Percentiles rank a stretch among this genome's conserved stretches.
Conservation (phyloP, 2,797 vertebrate genomes). For the Chloroceryle amazona region DNA sequence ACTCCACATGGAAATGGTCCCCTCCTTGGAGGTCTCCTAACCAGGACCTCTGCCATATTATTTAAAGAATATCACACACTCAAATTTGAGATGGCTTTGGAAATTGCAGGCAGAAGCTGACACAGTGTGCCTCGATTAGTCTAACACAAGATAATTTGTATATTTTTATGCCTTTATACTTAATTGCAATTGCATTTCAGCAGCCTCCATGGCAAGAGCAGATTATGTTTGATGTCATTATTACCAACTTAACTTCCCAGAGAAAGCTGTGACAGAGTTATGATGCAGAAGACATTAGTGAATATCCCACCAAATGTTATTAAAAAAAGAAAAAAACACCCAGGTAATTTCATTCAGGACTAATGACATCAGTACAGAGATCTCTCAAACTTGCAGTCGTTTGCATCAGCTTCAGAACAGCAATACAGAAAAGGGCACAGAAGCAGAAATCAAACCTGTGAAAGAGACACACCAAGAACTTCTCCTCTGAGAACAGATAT, state of each 20-base stretch:
- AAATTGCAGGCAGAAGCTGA: constrained; percentile 2
- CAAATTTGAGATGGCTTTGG: neutral
- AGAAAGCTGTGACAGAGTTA: neutral
- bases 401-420: neutral
- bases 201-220: neutral
- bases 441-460: neutral
- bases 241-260: neutral
- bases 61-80: neutral
- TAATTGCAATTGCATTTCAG: constrained; percentile 36
- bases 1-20: neutral
- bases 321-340: neutral
- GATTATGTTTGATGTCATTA: neutral
- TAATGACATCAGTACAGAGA: neutral
- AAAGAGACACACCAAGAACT: neutral
- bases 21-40: constrained; percentile 44
- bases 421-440: neutral
- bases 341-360: neutral
- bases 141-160: neutral
- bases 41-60: neutral
- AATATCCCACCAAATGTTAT: constrained; percentile 9
- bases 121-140: neutral
- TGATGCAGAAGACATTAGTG: neutral
- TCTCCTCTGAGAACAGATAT: neutral
- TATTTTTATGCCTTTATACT: constrained; percentile 21
- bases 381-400: neutral